Base-by-base conservation (phyloP, 2,888 invertebrate species). In the Lepidochitona cinerea region DNA sequence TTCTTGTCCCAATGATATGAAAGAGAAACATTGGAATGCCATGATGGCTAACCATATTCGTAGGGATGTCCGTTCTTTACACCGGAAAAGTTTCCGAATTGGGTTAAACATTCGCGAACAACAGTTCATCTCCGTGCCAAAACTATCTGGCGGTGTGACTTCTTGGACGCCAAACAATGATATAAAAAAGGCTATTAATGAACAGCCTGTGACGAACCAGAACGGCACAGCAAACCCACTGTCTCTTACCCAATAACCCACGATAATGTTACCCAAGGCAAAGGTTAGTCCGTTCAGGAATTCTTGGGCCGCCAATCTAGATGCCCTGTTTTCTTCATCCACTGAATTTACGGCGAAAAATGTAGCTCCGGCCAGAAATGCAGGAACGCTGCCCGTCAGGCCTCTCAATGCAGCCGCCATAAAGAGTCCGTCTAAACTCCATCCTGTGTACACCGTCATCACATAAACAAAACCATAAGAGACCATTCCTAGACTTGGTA, bases 1-100 rank as follows among this genome's bases (percentile, higher is more conserved):
- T 53, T 88, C 87, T 72, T 90, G 90, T 54, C 90, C 90, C 72
- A 89, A 84, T 76, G 89, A 89, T 53, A 89, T 89, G 76, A 89
- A 84, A 12, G 89, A 88, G 76, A 88, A 90, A 5, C 87, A 83
- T 72, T 88, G 88, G 78, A 89, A 90, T 5, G 89, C 88, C 64
- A 89, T 72, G 72, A 89, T 88, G 33, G 88, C 86, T 36, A 89
- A 79, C 89, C 89, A 90, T 29, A 90, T 84, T 70, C 85, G 86
- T 18, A 87, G 79, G 67, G 88, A 82, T 6, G 85, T 82, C 35
- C 81, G 79, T 49, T 86, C 84, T 70, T 83, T 79, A 75, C 87
- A 87, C 69, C 81, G 84, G 75, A 87, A 84, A 52, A 86, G 84
- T 70, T 82, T 84, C 6, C 77, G 78, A 72, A 87, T 76, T n/a